Evolutionary conservation across 2,113 vertebrate species (phyloP).

Genomic region (Trogon surrucura): DNA sequence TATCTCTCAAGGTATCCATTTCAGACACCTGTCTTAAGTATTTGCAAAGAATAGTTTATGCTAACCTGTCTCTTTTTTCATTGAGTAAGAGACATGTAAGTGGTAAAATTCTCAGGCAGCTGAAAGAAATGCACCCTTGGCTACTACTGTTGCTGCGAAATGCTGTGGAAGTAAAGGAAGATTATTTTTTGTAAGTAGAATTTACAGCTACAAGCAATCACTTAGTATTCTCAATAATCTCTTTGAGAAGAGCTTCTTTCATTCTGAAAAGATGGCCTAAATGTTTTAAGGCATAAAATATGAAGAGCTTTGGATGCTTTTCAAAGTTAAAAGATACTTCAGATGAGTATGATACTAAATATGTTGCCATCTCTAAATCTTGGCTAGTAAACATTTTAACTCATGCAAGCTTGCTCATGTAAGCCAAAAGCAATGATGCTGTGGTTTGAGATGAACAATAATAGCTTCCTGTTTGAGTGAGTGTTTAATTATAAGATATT

Average conservation of each 20-base stretch:
- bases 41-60: background rate
- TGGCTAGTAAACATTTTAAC: background rate
- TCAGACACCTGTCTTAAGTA: background rate
- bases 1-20: background rate
- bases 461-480: background rate
- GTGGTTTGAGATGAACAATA: background rate
- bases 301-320: background rate
- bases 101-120: background rate
- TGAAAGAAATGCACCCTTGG: background rate
- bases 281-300: background rate
- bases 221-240: background rate
- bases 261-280: background rate
- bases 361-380: background rate
- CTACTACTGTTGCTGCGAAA: background rate
- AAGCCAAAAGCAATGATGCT: background rate
- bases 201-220: background rate
- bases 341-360: background rate
- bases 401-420: background rate
- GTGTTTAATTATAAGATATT: background rate
- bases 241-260: background rate
- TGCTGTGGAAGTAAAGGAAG: background rate
- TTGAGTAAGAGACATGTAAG: background rate
- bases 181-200: background rate
- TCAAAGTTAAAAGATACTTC: background rate
- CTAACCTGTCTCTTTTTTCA: background rate